Evolutionary conservation across 2,797 vertebrate genomes (phyloP).

Genomic region (Notolepis coatsorum): DNA sequence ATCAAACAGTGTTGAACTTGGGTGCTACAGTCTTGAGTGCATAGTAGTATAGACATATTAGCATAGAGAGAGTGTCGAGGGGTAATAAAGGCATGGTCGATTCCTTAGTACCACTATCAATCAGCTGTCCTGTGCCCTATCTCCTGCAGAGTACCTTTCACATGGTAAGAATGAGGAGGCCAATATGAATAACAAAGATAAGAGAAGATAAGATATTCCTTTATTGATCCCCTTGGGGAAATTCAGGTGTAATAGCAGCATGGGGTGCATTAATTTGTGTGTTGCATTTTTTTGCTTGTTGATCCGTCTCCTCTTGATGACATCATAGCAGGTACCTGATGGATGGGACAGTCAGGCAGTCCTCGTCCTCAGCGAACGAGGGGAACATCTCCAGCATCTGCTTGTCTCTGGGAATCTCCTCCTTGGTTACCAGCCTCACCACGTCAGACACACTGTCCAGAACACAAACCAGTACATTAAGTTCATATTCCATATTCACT

Average conservation of each 20-base stretch:
- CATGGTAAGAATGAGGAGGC: neutral
- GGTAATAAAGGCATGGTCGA: no score
- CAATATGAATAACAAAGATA: constrained; percentile 10
- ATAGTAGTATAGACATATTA: no score
- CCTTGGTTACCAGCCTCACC: constrained; percentile 63
- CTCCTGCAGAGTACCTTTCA: neutral
- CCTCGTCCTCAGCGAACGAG: constrained; percentile 78
- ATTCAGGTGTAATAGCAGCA: constrained; percentile 1
- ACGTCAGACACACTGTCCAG: constrained; percentile 82
- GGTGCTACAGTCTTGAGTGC: no score
- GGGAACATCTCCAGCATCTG: constrained; percentile 78
- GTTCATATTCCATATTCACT: no score
- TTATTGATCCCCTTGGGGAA: neutral
- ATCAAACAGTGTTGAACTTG: no score
- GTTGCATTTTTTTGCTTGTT: neutral
- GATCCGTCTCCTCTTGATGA: neutral
- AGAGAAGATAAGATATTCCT: no score
- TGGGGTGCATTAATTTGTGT: neutral
- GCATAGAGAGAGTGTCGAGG: no score
- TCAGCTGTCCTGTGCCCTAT: neutral
- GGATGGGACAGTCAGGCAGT: constrained; percentile 62
- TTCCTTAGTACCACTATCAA: no score
- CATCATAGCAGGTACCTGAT: constrained; percentile 76
- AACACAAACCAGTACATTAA: no score
- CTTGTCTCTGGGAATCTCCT: constrained; percentile 50